Evolutionary conservation across 2,888 invertebrate species (phyloP).

Genomic region (Parnassius apollo): DNA sequence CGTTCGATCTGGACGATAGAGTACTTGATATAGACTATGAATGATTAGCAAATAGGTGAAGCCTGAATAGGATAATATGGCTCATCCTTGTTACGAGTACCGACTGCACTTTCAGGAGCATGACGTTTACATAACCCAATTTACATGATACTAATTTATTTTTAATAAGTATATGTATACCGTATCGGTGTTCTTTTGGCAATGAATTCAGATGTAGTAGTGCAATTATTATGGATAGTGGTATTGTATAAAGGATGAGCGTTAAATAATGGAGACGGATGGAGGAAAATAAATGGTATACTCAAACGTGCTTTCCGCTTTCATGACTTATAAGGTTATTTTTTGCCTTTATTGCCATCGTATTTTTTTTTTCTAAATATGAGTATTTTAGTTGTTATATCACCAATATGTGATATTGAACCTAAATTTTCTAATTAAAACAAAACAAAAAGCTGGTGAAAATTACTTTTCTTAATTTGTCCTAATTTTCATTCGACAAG

Average conservation of each 20-base stretch:
- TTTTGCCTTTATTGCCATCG: no score
- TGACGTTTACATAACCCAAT: constrained; percentile 44
- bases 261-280: no score
- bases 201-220: not conserved
- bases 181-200: no score
- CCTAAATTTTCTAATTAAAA: no score
- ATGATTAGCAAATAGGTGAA: constrained; percentile 70
- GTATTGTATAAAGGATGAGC: no score
- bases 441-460: no score
- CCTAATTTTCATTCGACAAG: not conserved
- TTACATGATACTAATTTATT: constrained; percentile 25
- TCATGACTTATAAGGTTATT: no score
- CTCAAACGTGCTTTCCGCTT: no score
- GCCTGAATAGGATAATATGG: constrained; percentile 83
- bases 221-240: not conserved
- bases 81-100: constrained; percentile 82
- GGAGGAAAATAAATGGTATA: no score
- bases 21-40: constrained; percentile 36
- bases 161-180: not conserved
- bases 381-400: no score
- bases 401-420: no score
- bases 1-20: constrained; percentile 12
- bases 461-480: not conserved
- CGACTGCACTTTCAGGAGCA: constrained; percentile 48
- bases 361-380: no score